Conservation (phyloP, 2,888 invertebrate genomes). For the Oligia fasciuncula region DNA sequence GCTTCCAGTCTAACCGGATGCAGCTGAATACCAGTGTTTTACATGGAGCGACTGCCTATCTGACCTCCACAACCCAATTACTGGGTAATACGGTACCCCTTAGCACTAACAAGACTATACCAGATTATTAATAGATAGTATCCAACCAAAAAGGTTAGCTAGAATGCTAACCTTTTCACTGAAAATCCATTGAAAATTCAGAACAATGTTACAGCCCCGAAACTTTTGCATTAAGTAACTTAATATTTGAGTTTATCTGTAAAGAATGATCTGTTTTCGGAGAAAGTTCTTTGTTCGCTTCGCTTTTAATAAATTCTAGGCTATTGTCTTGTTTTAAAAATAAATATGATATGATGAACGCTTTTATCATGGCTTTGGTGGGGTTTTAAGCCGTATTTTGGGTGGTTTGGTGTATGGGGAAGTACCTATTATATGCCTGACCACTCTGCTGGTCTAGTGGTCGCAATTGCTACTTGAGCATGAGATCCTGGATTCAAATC, state of each 20-base stretch:
- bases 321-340: slow-evolving; percentile 4
- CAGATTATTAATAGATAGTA: background rate
- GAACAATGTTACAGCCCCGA: slow-evolving; percentile 17
- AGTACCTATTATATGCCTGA: background rate
- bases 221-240: slow-evolving; percentile 29
- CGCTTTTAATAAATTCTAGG: background rate
- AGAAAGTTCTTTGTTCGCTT: background rate
- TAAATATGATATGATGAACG: background rate
- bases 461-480: too few species aligned
- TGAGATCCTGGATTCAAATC: too few species aligned
- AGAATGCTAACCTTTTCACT: background rate
- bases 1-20: too few species aligned
- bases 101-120: background rate
- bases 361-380: background rate
- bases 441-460: too few species aligned
- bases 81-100: too few species aligned
- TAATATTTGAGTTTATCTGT: slow-evolving; percentile 25
- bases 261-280: slow-evolving; percentile 27
- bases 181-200: slow-evolving; percentile 16
- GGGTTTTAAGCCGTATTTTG: background rate
- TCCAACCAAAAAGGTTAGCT: background rate
- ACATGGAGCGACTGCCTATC: too few species aligned
- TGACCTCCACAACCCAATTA: too few species aligned
- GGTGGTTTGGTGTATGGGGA: background rate
- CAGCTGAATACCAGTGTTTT: too few species aligned